Evolutionary conservation across 1,140 invertebrate species (phyloP), one percentile per base, ranked within the genome.

Genomic region (Polyergus mexicanus): DNA sequence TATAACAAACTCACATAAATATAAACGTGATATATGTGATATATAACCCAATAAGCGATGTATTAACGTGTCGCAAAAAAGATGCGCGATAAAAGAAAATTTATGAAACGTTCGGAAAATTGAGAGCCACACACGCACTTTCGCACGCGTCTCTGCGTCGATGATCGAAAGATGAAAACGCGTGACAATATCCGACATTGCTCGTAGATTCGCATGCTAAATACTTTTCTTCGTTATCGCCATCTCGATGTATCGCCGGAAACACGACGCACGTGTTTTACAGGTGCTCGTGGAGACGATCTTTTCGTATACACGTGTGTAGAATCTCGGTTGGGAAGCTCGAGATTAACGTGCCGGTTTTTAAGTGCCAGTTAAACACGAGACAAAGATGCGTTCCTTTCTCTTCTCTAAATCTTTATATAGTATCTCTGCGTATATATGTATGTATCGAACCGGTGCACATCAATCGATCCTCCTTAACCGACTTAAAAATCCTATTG

Each of bases 191-290:
- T 74, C 4, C 32, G 54, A 35, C 32, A 28, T 47, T 10, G n/a
- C 58, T 7, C 5, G 0, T 19, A 22, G n/a, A 25, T 77, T 77
- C 10, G 74, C 38, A 77, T 13, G 41, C 28, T 47, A 7, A 65
- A 51, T 22, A 65, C 66, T 60, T 32, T 41, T 41, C 22, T n/a
- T 32, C 11, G 2, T 35, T 47, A 25, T 47, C n/a, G 41, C 3
- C 7, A 13, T 83, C 54, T 58, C 4, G 60, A 10, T 41, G 32
- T 47, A 41, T 51, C 28, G 3, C 47, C 47, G 44, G 69, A 75
- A 19, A 35, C 35, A 28, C 38, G 56, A 88, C 87, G 80, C 87
- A 89, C 75, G 74, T 88, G 81, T 78, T 62, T 68, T 25, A 62
- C 87, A 88, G 80, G 86, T 88, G 86, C 81, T 85, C 56, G 62